Percentiles rank a stretch among this genome's conserved stretches.
Conservation (phyloP, 2,113 vertebrate genomes). For the Stigmatopora nigra region DNA sequence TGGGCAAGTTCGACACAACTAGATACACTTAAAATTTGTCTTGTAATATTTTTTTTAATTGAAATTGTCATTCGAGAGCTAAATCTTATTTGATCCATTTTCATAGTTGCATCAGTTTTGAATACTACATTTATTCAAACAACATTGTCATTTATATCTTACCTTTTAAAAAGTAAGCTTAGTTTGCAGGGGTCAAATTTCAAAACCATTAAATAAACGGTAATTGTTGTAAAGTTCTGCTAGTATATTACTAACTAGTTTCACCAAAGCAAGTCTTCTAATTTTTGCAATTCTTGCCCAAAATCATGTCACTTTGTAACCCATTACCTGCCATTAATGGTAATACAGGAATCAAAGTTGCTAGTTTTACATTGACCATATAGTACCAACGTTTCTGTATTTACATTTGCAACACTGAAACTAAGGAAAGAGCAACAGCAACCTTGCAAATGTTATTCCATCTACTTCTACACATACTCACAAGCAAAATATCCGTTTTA, state of each 20-base stretch:
- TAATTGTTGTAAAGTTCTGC: not conserved
- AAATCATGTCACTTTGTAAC: not conserved
- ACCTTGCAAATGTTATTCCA: not conserved
- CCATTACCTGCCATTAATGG: too few species aligned
- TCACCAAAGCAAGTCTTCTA: not conserved
- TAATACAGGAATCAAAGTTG: too few species aligned
- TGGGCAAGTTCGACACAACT: not conserved
- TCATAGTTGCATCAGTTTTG: not conserved
- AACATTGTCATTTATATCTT: not conserved
- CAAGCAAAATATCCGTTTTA: conserved; percentile 12
- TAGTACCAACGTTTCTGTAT: too few species aligned
- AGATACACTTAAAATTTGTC: not conserved
- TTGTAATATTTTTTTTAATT: not conserved
- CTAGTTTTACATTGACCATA: too few species aligned
- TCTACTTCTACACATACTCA: not conserved
- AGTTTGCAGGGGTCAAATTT: not conserved
- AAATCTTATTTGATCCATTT: not conserved
- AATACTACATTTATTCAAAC: not conserved
- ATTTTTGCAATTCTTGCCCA: not conserved
- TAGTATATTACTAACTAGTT: not conserved
- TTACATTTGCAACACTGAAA: too few species aligned
- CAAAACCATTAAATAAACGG: not conserved
- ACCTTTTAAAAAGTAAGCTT: not conserved
- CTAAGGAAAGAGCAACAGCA: too few species aligned
- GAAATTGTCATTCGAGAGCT: not conserved